phyloP scores from a whole-genome alignment of 2,113 vertebrate species.

The Hiodon alosoides region DNA sequence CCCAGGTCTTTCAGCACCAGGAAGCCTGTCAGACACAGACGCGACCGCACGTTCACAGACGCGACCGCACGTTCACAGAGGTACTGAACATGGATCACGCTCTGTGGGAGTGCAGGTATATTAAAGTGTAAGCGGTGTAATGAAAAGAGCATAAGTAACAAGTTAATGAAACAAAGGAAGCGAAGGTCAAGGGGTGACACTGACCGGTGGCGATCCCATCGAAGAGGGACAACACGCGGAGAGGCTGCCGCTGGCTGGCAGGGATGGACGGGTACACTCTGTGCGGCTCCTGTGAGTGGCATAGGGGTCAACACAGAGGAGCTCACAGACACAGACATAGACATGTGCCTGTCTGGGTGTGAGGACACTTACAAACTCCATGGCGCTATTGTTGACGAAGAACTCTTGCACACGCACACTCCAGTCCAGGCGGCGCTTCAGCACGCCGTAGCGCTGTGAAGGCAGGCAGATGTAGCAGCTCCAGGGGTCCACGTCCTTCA shows the following conservation, averaged over 20 bases:
- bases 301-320: not conserved
- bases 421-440: slow-evolving; percentile 81
- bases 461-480: slow-evolving; percentile 86
- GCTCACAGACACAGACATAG: not conserved
- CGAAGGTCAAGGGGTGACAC: slow-evolving; percentile 2
- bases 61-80: no score
- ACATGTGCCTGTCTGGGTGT: not conserved
- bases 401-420: slow-evolving; percentile 78
- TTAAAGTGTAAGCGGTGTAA: no score
- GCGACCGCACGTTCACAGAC: not conserved
- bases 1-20: slow-evolving; percentile 86
- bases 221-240: slow-evolving; percentile 86
- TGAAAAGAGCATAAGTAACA: no score
- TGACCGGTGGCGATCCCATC: slow-evolving; percentile 89
- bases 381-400: slow-evolving; percentile 78
- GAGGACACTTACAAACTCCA: slow-evolving; percentile 72
- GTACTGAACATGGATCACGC: no score
- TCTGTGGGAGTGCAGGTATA: no score
- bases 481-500: slow-evolving; percentile 83
- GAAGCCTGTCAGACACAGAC: slow-evolving; percentile 64
- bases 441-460: slow-evolving; percentile 58
- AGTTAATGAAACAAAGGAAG: no score
- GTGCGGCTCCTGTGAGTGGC: slow-evolving; percentile 72
- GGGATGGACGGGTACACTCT: slow-evolving; percentile 84
- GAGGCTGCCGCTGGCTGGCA: slow-evolving; percentile 69